A percentile compares a stretch with the other conserved stretches of the same genome.
Conservation (phyloP, 64 coral and sea anemone genomes). For the Astreopora myriophthalma region DNA sequence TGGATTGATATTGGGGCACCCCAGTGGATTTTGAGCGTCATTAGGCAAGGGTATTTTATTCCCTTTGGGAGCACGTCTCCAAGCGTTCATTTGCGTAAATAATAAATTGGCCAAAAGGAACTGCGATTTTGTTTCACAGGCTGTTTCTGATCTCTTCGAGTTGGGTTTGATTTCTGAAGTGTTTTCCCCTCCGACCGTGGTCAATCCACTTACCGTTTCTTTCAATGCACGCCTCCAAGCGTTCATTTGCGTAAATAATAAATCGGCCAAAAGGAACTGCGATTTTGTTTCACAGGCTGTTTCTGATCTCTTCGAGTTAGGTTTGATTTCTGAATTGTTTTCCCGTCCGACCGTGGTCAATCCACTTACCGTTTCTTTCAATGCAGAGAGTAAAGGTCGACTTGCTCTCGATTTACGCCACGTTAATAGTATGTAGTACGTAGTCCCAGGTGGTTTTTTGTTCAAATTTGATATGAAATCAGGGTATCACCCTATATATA, state of each 20-base stretch:
- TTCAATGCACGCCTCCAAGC: neutral
- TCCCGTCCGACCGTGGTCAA: no score
- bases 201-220: no score
- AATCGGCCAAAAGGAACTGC: neutral
- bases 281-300: slow-evolving; percentile 61
- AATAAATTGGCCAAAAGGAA: slow-evolving; percentile 32
- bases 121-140: slow-evolving; percentile 47
- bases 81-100: slow-evolving; percentile 22
- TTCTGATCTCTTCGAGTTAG: slow-evolving; percentile 51
- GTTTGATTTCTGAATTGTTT: slow-evolving; percentile 28
- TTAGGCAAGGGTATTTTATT: slow-evolving; percentile 14
- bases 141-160: slow-evolving; percentile 51
- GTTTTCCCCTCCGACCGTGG: neutral
- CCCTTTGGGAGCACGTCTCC: neutral
- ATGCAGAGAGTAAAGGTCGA: no score
- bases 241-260: slow-evolving; percentile 49
- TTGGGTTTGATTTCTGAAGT: slow-evolving; percentile 50
- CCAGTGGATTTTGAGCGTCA: slow-evolving; percentile 8
- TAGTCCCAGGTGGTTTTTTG: neutral
- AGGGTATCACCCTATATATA: no score
- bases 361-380: no score
- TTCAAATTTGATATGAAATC: no score
- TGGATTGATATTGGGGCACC: no score
- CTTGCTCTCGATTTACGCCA: no score
- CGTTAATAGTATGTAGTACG: no score